phyloP scores from a whole-genome alignment of 2,888 invertebrate genomes.

The Carcina quercana region DNA sequence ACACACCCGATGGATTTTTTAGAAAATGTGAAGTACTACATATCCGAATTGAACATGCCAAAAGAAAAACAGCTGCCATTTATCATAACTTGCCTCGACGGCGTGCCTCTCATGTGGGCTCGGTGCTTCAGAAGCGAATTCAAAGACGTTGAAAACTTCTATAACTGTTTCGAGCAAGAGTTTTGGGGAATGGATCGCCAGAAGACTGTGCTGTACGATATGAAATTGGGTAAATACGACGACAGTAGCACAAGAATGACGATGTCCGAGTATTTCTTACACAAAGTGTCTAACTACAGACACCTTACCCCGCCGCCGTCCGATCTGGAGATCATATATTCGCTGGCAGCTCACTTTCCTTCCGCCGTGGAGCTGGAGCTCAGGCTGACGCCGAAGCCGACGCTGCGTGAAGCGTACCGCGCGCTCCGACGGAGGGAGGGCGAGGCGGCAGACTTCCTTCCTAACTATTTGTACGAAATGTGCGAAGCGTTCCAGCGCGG shows the following conservation, averaged over 20 bases:
- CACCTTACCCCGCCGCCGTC: slow-evolving; percentile 63
- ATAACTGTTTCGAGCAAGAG: slow-evolving; percentile 57
- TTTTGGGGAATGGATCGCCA: slow-evolving; percentile 65
- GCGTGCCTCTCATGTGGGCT: slow-evolving; percentile 64
- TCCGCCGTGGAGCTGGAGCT: slow-evolving; percentile 63
- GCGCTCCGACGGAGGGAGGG: slow-evolving; percentile 62
- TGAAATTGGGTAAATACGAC: slow-evolving; percentile 64
- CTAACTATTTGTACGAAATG: slow-evolving; percentile 68
- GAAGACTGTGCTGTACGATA: slow-evolving; percentile 59
- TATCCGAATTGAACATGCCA: slow-evolving; percentile 53
- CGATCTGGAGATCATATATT: slow-evolving; percentile 64
- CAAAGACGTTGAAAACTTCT: slow-evolving; percentile 47
- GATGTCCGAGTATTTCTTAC: slow-evolving; percentile 66
- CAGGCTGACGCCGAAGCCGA: slow-evolving; percentile 61
- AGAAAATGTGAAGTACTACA: slow-evolving; percentile 57
- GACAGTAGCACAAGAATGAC: slow-evolving; percentile 44
- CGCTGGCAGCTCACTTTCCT: slow-evolving; percentile 63
- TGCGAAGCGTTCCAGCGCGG: slow-evolving; percentile 65
- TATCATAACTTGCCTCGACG: slow-evolving; percentile 61
- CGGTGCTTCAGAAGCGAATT: slow-evolving; percentile 61
- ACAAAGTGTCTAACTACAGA: slow-evolving; percentile 62
- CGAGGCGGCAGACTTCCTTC: slow-evolving; percentile 55
- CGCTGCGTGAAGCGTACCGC: slow-evolving; percentile 61
- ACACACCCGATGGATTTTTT: slow-evolving; percentile 66
- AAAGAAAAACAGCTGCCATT: slow-evolving; percentile 56